These are phyloP conservation scores for Porphyrio hochstetteri DNA, from an alignment of 2,113 vertebrate species.

Conservation along the genomic window DNA sequence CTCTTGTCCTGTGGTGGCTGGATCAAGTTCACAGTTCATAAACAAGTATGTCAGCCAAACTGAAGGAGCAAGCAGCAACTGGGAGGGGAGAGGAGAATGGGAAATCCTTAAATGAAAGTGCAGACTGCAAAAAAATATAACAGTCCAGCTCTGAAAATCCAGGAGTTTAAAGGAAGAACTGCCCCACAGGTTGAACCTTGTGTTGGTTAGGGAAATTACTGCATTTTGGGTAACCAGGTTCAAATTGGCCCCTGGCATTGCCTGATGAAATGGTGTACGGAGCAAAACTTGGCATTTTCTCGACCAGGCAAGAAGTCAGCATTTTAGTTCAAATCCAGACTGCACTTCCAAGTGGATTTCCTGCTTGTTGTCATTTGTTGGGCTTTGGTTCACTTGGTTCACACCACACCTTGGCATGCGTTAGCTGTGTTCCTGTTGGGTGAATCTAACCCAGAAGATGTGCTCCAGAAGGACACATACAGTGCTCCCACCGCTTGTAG, in stretches of 20 bases:
- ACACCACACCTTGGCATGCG: neutral
- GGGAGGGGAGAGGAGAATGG: neutral
- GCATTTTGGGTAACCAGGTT: neutral
- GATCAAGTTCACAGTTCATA: neutral
- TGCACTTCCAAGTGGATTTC: neutral
- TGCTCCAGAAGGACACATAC: neutral
- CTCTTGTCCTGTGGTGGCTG: neutral
- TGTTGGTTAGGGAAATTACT: neutral
- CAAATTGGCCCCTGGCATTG: neutral
- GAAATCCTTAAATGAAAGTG: neutral
- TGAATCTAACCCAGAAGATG: neutral
- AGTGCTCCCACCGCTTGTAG: neutral
- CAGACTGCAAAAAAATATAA: neutral
- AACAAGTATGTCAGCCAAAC: neutral
- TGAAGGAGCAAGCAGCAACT: neutral
- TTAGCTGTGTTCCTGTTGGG: neutral
- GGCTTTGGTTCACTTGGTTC: neutral
- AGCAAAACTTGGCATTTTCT: neutral
- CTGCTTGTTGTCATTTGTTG: neutral
- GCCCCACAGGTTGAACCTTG: accelerated
- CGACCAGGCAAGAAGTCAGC: neutral
- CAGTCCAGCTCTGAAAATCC: neutral
- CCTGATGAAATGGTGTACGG: neutral
- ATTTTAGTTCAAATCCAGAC: neutral
- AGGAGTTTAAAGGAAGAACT: neutral